Conservation (phyloP, 2,113 vertebrate genomes). For the Tamias sibiricus region DNA sequence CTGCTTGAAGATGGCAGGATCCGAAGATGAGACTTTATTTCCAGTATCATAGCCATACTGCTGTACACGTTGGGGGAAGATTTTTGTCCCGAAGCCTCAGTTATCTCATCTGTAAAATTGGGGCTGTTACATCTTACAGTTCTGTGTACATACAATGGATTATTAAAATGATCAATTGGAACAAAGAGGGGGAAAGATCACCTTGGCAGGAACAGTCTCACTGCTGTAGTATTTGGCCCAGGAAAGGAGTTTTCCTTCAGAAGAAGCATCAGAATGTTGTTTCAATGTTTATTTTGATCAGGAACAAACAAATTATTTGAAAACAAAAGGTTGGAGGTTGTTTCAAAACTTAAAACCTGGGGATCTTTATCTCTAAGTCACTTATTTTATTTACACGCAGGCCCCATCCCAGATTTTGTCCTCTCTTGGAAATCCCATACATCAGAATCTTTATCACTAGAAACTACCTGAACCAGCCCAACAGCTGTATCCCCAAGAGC, state of each 20-base stretch:
- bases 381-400: background rate
- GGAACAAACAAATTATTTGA: conserved; percentile 20
- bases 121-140: background rate
- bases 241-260: background rate
- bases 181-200: conserved; percentile 41
- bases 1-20: too few relatives aligned
- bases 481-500: background rate
- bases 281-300: background rate
- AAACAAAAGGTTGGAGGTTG: conserved; percentile 32
- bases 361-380: background rate
- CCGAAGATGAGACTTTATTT: background rate
- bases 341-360: background rate
- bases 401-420: background rate
- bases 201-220: background rate
- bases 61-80: background rate
- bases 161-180: conserved; percentile 35
- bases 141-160: background rate
- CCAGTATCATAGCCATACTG: background rate
- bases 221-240: background rate
- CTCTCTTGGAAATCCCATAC: background rate
- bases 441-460: background rate
- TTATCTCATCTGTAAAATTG: conserved; percentile 36
- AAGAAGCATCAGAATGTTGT: background rate
- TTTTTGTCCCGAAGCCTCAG: background rate
- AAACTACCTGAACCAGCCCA: background rate